Base-by-base conservation (phyloP, 2,113 vertebrate species). In the Megatriorchis doriae region DNA sequence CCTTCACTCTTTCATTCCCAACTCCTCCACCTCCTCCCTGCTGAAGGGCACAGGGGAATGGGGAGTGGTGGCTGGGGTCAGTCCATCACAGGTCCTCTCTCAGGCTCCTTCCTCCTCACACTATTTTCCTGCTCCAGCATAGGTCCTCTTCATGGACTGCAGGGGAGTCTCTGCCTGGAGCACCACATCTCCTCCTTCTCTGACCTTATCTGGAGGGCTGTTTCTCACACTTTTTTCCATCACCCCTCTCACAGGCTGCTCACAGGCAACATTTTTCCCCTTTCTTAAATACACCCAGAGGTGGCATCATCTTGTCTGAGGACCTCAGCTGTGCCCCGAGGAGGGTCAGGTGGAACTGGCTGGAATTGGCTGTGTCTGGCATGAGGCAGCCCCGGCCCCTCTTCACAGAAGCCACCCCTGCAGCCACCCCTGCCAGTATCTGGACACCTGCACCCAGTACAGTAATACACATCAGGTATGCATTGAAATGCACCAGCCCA, bases 1-100 rank as follows among this genome's bases (percentile, higher is more conserved):
- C 3, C 9, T 48, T 93, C 19, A 68, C 5, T 43, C 29, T 8
- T 78, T 83, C 17, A 16, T 36, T 75, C 32, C 23, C 7, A 4
- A 32, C 9, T 78, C 18, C 18, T 66, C n/a, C n/a, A 50, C 11
- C 8, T 42, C 10, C 26, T 42, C 7, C 7, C 8, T 11, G 2
- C 2, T 1, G 1, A 66, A 13, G 15, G 9, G 6, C 23, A 58
- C 6, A 31, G 3, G 1, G 1, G 0, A 1, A 19, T 45, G 12
- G 5, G 15, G 26, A 53, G 52, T 13, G 3, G 7, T 10, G 5
- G 3, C 3, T 68, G 14, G 8, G 6, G 17, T 53, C 17, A 31
- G 22, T 34, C n/a, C 5, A 3, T n/a, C 18, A 26, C 9, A 61
- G 10, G 6, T 66, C 4, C 12, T 70, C 3, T 61, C 11, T 61